Evolutionary conservation across 2,888 invertebrate species (phyloP), one percentile per base, ranked within the genome.

Genomic region (Pogonocherus hispidulus): DNA sequence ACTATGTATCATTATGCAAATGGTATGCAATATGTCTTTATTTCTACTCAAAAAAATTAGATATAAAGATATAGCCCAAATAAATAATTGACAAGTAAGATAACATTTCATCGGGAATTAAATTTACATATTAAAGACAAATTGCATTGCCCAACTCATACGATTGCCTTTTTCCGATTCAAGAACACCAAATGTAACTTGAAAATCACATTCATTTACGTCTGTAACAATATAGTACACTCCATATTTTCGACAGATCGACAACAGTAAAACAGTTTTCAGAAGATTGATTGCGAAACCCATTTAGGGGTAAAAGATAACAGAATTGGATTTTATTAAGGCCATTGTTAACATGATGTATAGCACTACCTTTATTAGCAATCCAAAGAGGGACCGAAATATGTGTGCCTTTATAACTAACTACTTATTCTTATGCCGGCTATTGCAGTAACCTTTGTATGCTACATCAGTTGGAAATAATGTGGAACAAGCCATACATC

Each of bases 321-420:
- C 41, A 41, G 14, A 41, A 41, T n/a, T 41, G 41, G 41, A 41
- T 41, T 41, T 41, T 41, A 41, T 41, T 41, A 41, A 41, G 41
- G 41, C 41, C 16, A 41, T 41, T 41, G 41, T 41, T 41, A 16
- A 41, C 41, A 41, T 41, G 41, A 41, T 41, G 41, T 41, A 41
- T 41, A n/a, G 41, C 16, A 11, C 41, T 41, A 16, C 41, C 41
- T 41, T 41, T 41, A 41, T 14, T 41, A 41, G 41, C 41, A n/a
- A 14, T 16, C 41, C n/a, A 16, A 41, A 14, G 16, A 5, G 41
- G 41, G 41, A 37, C 9, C 16, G 41, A 41, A 41, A 41, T 41
- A 41, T 16, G 3, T 41, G 41, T 5, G 14, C 41, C 41, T 41
- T 41, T 41, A 41, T 16, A 41, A 14, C 14, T 3, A 41, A 27